Evolutionary conservation across 2,888 invertebrate species (phyloP).

Genomic region (Frankliniella fusca): DNA sequence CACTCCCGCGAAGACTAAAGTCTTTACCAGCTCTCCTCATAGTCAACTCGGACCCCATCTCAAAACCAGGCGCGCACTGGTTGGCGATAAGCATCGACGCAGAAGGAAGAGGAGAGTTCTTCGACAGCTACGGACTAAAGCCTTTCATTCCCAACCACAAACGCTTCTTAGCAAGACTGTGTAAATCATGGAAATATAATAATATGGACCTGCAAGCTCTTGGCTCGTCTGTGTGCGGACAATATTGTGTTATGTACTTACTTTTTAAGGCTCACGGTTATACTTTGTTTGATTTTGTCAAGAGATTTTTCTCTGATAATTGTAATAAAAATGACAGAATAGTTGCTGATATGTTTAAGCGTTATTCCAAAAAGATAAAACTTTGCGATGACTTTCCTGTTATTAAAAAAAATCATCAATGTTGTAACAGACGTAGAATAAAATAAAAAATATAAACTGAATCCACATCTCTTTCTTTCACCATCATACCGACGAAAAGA

Average conservation of each 20-base stretch:
- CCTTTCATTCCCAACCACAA: not conserved
- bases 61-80: not conserved
- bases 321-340: not conserved
- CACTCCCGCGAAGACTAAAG: not conserved
- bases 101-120: not conserved
- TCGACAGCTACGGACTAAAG: not conserved
- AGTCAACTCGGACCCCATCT: not conserved
- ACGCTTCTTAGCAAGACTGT: not conserved
- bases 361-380: not conserved
- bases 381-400: not conserved
- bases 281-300: not conserved
- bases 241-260: not conserved
- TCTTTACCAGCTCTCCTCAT: not conserved
- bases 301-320: not conserved
- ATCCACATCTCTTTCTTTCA: too few relatives aligned
- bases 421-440: too few relatives aligned
- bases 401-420: not conserved
- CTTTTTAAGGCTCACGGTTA: not conserved
- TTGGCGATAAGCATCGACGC: not conserved
- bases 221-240: not conserved
- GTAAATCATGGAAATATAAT: not conserved
- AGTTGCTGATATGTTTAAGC: not conserved
- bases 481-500: too few relatives aligned
- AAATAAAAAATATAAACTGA: too few relatives aligned
- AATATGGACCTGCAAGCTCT: not conserved